These are phyloP conservation scores for Odontocolon sp. DNA, from an alignment of 2,888 invertebrate species.

Conservation along the genomic window DNA sequence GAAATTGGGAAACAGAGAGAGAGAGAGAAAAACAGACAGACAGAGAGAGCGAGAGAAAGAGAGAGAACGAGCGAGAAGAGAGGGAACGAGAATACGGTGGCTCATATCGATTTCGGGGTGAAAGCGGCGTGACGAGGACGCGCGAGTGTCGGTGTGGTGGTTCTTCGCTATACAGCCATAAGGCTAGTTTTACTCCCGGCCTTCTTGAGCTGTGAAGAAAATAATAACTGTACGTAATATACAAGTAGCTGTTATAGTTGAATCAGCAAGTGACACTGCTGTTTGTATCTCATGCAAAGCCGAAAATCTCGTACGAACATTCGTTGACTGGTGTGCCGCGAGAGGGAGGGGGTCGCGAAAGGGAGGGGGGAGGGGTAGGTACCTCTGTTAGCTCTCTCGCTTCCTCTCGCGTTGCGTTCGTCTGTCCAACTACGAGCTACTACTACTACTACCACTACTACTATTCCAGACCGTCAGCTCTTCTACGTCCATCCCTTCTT, in stretches of 20 bases:
- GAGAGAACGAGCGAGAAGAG: conserved; percentile 57
- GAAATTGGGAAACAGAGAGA: conserved; percentile 25
- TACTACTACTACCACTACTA: conserved; percentile 27
- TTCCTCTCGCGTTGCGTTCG: conserved; percentile 4
- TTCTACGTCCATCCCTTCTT: conserved; percentile 40
- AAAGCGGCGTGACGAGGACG: conserved; percentile 62
- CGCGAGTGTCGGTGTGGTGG: conserved; percentile 52
- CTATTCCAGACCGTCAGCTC: conserved; percentile 44
- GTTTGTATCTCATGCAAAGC: too few relatives aligned
- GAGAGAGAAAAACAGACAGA: conserved; percentile 21
- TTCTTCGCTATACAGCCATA: conserved; percentile 47
- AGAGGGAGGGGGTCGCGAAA: conserved; percentile 12
- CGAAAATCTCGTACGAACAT: conserved; percentile 8
- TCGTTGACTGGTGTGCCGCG: too few relatives aligned
- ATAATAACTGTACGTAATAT: conserved; percentile 2
- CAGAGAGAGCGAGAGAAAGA: conserved; percentile 27
- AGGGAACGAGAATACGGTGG: conserved; percentile 66
- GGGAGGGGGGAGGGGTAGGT: conserved; percentile 10
- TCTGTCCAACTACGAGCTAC: neutral
- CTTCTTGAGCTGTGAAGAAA: conserved; percentile 11
- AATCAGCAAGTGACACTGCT: conserved; percentile 24
- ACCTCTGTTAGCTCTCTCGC: conserved; percentile 16
- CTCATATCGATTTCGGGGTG: conserved; percentile 71
- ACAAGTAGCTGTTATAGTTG: neutral
- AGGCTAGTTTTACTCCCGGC: conserved; percentile 42